These are phyloP conservation scores for Echiichthys vipera DNA, from an alignment of 2,797 vertebrate species.

Conservation along the genomic window DNA sequence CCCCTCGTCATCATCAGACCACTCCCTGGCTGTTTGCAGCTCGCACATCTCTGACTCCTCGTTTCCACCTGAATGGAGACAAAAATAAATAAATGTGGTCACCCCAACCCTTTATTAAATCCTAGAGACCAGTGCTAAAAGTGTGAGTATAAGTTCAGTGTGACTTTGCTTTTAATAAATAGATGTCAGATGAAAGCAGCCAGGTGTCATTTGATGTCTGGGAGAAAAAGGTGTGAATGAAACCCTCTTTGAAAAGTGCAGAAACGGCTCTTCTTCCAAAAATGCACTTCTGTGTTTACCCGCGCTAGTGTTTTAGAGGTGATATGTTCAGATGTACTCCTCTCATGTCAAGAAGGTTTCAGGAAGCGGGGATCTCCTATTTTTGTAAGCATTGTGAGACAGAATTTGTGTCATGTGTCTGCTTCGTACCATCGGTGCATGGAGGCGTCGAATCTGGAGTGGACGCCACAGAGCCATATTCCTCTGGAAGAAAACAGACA, in stretches of 20 bases:
- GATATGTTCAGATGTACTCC: neutral
- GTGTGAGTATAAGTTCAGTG: neutral
- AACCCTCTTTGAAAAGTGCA: slow-evolving; percentile 51
- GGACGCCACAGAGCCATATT: slow-evolving; percentile 88
- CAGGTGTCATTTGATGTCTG: slow-evolving; percentile 32
- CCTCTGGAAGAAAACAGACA: slow-evolving; percentile 81
- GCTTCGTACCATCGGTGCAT: slow-evolving; percentile 85
- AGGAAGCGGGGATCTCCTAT: neutral
- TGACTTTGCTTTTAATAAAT: slow-evolving; percentile 26
- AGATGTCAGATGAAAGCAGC: slow-evolving; percentile 36
- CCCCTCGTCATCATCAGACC: slow-evolving; percentile 88
- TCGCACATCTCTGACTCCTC: slow-evolving; percentile 92
- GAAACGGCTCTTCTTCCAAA: slow-evolving; percentile 13
- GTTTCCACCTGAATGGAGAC: slow-evolving; percentile 85
- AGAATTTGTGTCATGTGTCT: neutral
- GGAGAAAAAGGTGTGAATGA: slow-evolving; percentile 25
- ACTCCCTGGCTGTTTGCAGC: slow-evolving; percentile 90
- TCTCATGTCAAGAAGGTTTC: neutral
- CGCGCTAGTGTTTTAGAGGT: slow-evolving; percentile 3
- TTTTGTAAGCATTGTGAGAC: neutral
- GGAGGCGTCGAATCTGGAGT: slow-evolving; percentile 89
- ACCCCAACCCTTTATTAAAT: neutral
- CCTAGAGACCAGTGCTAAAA: neutral
- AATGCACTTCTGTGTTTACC: slow-evolving; percentile 12
- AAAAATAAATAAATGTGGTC: slow-evolving; percentile 18